phyloP scores from a whole-genome alignment of 2,797 vertebrate genomes.

The Labeo calbasu region DNA sequence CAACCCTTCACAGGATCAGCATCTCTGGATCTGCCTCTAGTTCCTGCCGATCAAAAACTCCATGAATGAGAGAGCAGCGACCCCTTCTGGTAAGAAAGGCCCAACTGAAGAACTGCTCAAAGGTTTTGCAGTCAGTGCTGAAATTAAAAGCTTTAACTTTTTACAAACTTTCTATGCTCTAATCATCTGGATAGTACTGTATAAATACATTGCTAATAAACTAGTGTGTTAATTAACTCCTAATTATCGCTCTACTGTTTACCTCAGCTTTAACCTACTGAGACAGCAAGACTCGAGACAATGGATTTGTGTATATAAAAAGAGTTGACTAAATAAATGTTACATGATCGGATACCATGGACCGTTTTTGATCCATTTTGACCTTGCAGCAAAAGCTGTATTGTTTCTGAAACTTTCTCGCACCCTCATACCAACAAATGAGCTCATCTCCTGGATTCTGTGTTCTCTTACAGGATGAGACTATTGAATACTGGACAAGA shows the following conservation, averaged over 20 bases:
- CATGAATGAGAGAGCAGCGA: constrained; percentile 74
- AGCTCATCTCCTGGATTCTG: background rate
- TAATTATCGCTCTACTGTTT: background rate
- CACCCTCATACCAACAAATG: background rate
- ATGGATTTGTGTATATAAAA: background rate
- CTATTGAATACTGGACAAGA: background rate
- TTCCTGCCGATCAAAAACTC: constrained; percentile 8
- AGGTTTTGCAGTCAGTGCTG: background rate
- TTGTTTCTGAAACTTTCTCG: background rate
- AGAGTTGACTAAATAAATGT: background rate
- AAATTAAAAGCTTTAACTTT: background rate
- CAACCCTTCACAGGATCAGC: background rate
- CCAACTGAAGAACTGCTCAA: background rate
- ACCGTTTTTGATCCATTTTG: background rate
- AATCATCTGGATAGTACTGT: background rate
- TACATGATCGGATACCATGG: background rate
- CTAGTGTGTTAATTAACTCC: background rate
- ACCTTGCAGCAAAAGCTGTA: background rate
- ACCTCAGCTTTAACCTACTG: background rate
- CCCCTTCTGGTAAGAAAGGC: constrained; percentile 74
- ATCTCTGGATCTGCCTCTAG: background rate
- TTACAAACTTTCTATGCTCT: background rate
- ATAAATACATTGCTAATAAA: background rate
- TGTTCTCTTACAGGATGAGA: background rate
- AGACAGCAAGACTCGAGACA: background rate